phyloP scores from a whole-genome alignment of 1,140 invertebrate species.

The Acyrthosiphon pisum region DNA sequence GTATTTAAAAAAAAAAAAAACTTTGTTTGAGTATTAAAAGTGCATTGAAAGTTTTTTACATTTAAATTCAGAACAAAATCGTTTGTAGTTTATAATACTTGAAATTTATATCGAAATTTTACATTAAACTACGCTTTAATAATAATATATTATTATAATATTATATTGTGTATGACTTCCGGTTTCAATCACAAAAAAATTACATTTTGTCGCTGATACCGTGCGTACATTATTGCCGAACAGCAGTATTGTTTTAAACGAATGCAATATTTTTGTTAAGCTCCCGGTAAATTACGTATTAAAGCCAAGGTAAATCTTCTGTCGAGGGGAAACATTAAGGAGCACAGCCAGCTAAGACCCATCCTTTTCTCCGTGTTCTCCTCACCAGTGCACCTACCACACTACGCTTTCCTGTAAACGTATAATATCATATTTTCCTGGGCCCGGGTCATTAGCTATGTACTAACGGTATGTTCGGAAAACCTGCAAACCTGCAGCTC shows the following conservation, averaged over 20 bases:
- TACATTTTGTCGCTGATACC: background rate
- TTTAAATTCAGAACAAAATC: background rate
- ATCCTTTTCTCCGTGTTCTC: background rate
- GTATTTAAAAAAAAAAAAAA: background rate
- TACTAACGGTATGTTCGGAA: background rate
- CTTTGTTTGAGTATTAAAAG: background rate
- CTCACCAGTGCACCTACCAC: no score
- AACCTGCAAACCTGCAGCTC: background rate
- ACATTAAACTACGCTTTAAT: no score
- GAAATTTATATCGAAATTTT: background rate
- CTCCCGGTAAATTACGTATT: constrained; percentile 29
- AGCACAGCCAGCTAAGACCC: background rate
- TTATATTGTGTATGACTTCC: background rate
- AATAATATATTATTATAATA: background rate
- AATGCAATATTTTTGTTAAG: background rate
- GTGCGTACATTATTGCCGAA: background rate
- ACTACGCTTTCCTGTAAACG: background rate
- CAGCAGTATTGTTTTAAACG: background rate
- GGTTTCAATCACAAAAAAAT: background rate
- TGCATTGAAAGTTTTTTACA: background rate
- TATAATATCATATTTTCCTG: constrained; percentile 42
- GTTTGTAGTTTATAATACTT: background rate
- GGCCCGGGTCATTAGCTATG: constrained; percentile 8
- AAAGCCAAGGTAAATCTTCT: background rate
- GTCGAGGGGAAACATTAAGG: constrained; percentile 11